Percentiles rank a stretch among this genome's conserved stretches.
These are phyloP conservation scores for Danionella cerebrum DNA, from an alignment of 2,113 vertebrate genomes.

Conservation along the genomic window DNA sequence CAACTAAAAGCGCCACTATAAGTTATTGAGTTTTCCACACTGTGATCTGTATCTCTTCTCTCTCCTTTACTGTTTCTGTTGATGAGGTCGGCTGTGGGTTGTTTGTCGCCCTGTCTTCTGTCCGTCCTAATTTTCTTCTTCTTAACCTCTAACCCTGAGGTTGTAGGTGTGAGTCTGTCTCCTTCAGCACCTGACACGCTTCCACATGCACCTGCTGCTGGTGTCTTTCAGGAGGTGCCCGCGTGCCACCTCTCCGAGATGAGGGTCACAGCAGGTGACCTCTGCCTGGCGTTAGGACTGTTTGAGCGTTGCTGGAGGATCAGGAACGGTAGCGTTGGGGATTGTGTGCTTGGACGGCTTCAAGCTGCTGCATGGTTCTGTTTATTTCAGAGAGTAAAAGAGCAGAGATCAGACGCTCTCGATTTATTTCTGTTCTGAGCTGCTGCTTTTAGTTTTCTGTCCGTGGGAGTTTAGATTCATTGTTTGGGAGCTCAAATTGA, in stretches of 20 bases:
- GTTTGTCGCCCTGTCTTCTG: background rate
- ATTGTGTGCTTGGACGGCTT: background rate
- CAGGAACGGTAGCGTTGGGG: background rate
- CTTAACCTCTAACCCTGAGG: constrained; percentile 3
- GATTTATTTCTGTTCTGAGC: background rate
- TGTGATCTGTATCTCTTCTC: background rate
- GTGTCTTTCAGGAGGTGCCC: constrained; percentile 18
- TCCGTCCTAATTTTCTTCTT: constrained; percentile 24
- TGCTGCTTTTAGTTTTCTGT: background rate
- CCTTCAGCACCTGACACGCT: too few species aligned
- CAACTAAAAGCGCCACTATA: too few species aligned
- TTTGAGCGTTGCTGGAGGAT: background rate
- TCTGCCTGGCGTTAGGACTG: background rate
- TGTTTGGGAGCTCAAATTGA: too few species aligned
- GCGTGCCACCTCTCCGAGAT: constrained; percentile 30
- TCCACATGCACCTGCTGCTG: constrained; percentile 25
- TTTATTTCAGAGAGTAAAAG: background rate
- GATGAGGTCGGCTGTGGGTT: background rate
- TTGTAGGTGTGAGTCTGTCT: background rate
- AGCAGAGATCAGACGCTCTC: background rate
- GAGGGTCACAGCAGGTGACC: constrained; percentile 29
- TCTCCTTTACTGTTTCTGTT: background rate
- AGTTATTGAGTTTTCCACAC: too few species aligned
- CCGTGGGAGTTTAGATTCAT: too few species aligned
- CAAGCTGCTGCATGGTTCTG: constrained; percentile 12